Base-by-base conservation (phyloP, 2,113 vertebrate genomes). In the Phalacrocorax brasilianus region DNA sequence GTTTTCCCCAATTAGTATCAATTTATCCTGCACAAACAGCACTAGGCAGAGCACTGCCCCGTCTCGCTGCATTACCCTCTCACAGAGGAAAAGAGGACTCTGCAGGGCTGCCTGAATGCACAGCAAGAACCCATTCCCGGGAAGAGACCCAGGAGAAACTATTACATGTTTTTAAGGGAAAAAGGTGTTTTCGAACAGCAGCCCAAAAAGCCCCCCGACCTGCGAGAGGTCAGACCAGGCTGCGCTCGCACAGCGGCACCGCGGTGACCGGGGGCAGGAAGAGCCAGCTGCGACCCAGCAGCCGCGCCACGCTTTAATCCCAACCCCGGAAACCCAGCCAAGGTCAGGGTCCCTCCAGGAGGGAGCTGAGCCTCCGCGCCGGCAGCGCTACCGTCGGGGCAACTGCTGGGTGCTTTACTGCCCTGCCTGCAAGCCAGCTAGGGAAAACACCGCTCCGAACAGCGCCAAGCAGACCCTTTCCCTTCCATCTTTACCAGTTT, bases 181-280 rank as follows among this genome's bases (percentile, higher is more conserved):
- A 76, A 74, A 66, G 7, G 5, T 1, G 5, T 21, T 78, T 77
- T 40, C 62, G 47, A 58, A 16, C 53, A 65, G n/a, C 35, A 59
- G 7, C 33, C 61, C 74, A 8, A 42, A 12, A 19, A 53, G 38
- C n/a, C 13, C 5, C 42, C 15, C 0, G 3, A 21, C 40, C n/a
- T 16, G 5, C 0, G 35, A 82, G 44, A 50, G 62, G 7, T 49
- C 65, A 75, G 68, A 52, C 12, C 52, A 40, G 50, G 67, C 16
- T 6, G 17, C 8, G 2, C 22, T 61, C 6, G 0, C 20, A 16
- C 21, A 33, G 62, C 17, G 1, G 30, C 26, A 15, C 20, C 1
- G 1, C 19, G 4, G 62, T 0, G 4, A 22, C 3, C 0, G 18
- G 63, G 81, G 53, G 2, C 44, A 45, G 44, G 32, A 33, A 11